phyloP scores from a whole-genome alignment of 2,797 vertebrate genomes.

The Dendrocincla fuliginosa region DNA sequence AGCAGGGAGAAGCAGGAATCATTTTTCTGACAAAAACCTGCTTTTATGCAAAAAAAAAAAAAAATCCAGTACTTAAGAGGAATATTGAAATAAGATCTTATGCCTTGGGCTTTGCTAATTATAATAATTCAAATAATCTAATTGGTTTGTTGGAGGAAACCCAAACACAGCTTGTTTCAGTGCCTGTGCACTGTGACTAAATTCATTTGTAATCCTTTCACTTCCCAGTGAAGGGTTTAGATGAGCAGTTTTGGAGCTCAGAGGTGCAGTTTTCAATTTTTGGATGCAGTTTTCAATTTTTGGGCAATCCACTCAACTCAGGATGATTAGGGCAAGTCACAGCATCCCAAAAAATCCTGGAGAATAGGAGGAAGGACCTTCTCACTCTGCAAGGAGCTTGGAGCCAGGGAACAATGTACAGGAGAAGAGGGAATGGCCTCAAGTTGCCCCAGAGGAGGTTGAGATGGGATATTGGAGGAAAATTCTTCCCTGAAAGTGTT shows the following conservation, averaged over 20 bases:
- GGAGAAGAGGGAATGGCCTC: fast-evolving
- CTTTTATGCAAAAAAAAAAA: not conserved
- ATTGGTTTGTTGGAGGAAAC: not conserved
- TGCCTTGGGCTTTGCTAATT: not conserved
- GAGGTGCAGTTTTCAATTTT: fast-evolving
- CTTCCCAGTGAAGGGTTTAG: not conserved
- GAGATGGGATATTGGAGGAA: not conserved
- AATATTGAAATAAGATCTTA: not conserved
- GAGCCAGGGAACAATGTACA: not conserved
- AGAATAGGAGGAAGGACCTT: not conserved
- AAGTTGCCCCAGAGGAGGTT: not conserved
- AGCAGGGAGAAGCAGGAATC: not conserved
- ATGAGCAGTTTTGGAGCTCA: not conserved
- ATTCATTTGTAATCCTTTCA: not conserved
- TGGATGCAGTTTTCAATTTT: too few species aligned
- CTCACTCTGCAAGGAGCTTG: not conserved
- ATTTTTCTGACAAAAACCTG: not conserved
- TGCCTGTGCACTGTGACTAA: not conserved
- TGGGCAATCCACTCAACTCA: fast-evolving
- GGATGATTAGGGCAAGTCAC: not conserved
- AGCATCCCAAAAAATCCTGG: not conserved
- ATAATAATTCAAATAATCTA: not conserved
- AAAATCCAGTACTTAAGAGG: not conserved
- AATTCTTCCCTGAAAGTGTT: not conserved
- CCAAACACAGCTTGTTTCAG: not conserved